Evolutionary conservation across 2,797 vertebrate species (phyloP), one percentile per base, ranked within the genome.

Genomic region (Schizothorax lantsangensis): DNA sequence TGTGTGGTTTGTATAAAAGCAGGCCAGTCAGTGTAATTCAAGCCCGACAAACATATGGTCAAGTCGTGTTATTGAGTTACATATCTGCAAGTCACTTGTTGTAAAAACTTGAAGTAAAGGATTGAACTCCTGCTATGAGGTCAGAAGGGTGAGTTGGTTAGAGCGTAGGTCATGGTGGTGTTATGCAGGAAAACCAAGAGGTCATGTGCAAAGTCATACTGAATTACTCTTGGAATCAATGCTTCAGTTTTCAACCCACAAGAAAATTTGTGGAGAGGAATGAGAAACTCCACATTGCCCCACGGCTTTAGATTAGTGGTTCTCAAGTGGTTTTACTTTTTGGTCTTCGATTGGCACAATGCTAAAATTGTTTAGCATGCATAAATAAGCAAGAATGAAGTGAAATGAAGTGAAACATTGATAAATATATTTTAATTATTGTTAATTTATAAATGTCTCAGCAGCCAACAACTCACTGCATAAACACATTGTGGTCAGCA

Each of bases 51-150:
- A 62, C 84, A 86, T 73, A 73, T 86, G 84, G 49, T 81, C 38
- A 73, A 47, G 78, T 62, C 21, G 4, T 36, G 68, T 36, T 81
- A 86, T 73, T 73, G 68, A 73, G 69, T 86, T 73, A 72, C 52
- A 73, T 64, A 23, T 86, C 54, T 47, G 68, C 30, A 59, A 64
- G 84, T 81, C 54, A 64, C 68, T 86, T 80, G 68, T 86, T 86
- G 78, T 36, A 71, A 81, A 86, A 80, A 64, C 38, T 26, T 33
- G 15, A 79, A 52, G 81, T 36, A 71, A 78, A 83, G 36, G 49
- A 47, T 38, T 45, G 19, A 83, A 57, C 73, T 83, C 80, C 66
- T 78, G 47, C 47, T 79, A 15, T 69, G 73, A 87, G 66, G 62
- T 78, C 80, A 71, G 47, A 77, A 23, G 47, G 59, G 47, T 71